phyloP scores from a whole-genome alignment of 2,797 vertebrate species.

The Platyrinchus mystaceus region DNA sequence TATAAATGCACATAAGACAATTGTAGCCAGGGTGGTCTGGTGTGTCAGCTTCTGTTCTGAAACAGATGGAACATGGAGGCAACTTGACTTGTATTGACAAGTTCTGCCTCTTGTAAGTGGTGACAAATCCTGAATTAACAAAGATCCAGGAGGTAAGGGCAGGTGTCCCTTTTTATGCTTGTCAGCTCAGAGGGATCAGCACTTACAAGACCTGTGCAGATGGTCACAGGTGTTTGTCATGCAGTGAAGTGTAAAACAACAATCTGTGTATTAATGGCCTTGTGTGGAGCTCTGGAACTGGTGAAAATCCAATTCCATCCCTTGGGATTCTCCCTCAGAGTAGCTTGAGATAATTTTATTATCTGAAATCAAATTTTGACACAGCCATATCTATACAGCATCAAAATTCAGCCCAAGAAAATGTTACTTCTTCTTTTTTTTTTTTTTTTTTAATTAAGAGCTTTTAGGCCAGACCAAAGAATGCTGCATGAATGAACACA shows the following conservation, averaged over 20 bases:
- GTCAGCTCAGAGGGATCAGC: not conserved
- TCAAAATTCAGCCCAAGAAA: not conserved
- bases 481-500: not conserved
- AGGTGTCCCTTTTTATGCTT: not conserved
- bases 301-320: not conserved
- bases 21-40: not conserved
- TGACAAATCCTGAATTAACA: not conserved
- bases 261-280: not conserved
- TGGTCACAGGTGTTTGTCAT: too few relatives aligned
- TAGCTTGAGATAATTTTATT: not conserved
- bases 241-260: not conserved
- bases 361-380: not conserved
- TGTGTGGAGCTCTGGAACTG: not conserved
- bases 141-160: not conserved
- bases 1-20: not conserved
- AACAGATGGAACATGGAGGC: not conserved
- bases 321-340: not conserved
- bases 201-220: not conserved
- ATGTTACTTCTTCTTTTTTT: too few relatives aligned
- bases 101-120: not conserved
- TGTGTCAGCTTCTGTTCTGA: not conserved
- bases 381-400: not conserved
- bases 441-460: not conserved
- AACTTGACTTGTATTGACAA: too few relatives aligned
- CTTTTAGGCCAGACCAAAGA: not conserved